Evolutionary conservation across 2,888 invertebrate genomes (phyloP), one percentile per base, ranked within the genome.

Genomic region (Dynastes tityus): DNA sequence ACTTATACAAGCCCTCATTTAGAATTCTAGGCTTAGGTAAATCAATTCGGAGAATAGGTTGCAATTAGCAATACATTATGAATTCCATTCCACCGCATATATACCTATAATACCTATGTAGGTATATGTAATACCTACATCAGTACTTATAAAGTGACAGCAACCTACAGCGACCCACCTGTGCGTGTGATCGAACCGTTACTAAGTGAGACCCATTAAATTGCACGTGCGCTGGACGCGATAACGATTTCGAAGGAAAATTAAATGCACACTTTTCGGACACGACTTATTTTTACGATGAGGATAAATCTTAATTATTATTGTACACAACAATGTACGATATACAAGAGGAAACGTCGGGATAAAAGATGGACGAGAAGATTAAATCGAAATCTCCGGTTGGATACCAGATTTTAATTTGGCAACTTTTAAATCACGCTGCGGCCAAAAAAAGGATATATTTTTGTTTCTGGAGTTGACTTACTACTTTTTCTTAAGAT

Each of bases 131-230:
- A 22, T 55, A 58, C 40, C n/a, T 71, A 58, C 32, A 32, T 32
- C 16, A 4, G 71, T 73, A 73, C 51, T 73, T 73, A 58, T 22
- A 73, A 73, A 73, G 73, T 73, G 73, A 73, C 73, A 58, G 73
- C 40, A 40, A 58, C 73, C 73, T 58, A 61, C 73, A 40, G 73
- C 73, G 73, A 73, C 58, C 73, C 61, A 73, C 73, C 73, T 73
- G 75, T 78, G 78, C 78, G 68, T 75, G 78, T 63, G 78, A 78
- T 75, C 67, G 49, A 58, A 45, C 75, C 75, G 78, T 78, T 78
- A 78, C 75, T 71, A 77, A 77, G 71, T 71, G 51, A 71, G 64
- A 37, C 61, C 65, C 61, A 55, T 67, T 75, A 78, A 75, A 75
- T 75, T 79, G 79, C 77, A 79, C 79, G 77, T 71, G 77, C 77